These are phyloP conservation scores for Aspidoscelis tigris DNA, from an alignment of 2,113 vertebrate genomes.

Conservation along the genomic window DNA sequence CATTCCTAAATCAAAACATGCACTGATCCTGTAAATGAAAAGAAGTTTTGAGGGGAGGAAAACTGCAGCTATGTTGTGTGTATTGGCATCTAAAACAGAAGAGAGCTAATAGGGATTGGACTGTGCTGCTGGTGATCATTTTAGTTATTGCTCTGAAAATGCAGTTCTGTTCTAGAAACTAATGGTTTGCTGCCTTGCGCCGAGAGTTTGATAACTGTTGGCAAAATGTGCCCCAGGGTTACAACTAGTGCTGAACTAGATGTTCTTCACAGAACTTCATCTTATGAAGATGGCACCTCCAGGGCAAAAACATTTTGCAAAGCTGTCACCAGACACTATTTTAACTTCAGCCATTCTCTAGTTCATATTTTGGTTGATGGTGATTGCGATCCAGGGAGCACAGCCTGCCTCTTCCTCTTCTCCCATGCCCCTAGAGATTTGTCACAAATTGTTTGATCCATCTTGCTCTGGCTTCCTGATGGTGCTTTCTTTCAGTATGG, in stretches of 20 bases:
- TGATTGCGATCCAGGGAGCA: background rate
- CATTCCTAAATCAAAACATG: slow-evolving; percentile 58
- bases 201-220: background rate
- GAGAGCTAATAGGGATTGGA: slow-evolving; percentile 4
- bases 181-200: background rate
- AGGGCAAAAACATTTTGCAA: too few species aligned
- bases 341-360: background rate
- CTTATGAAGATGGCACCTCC: background rate
- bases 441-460: background rate
- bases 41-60: slow-evolving; percentile 54
- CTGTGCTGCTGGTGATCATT: slow-evolving; percentile 53
- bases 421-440: background rate
- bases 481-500: too few species aligned
- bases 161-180: background rate
- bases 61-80: slow-evolving; percentile 49
- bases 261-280: background rate
- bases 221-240: background rate
- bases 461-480: background rate
- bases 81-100: slow-evolving; percentile 44
- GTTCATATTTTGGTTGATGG: background rate
- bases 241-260: background rate
- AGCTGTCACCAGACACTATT: background rate
- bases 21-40: slow-evolving; percentile 37
- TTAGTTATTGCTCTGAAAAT: background rate
- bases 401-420: too few species aligned